These are phyloP conservation scores for Proisotoma minuta DNA, from an alignment of 2,888 invertebrate species.

Conservation along the genomic window DNA sequence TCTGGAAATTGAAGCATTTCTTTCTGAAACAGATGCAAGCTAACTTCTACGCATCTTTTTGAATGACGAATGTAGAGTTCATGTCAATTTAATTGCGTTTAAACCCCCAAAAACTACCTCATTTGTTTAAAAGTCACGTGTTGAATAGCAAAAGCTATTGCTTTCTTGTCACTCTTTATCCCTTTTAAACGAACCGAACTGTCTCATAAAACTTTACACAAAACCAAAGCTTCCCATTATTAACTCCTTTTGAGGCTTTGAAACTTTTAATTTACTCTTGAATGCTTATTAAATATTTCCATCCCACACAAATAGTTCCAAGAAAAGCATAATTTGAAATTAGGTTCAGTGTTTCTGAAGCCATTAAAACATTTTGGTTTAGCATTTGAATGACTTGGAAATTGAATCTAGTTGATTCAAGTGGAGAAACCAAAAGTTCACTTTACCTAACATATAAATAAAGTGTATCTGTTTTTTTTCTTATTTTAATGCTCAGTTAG, in stretches of 20 bases:
- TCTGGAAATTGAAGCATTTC: background rate
- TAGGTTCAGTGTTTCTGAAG: no score
- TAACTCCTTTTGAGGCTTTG: background rate
- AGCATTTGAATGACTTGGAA: no score
- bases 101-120: no score
- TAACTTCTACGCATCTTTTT: background rate
- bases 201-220: constrained; percentile 2
- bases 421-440: no score
- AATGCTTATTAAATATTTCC: background rate
- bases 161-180: no score
- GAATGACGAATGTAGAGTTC: constrained; percentile 2
- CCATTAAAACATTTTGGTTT: no score
- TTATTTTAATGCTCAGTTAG: background rate
- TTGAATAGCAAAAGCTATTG: no score
- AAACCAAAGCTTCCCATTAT: background rate
- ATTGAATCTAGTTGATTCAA: no score
- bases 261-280: background rate
- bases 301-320: background rate
- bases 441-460: no score
- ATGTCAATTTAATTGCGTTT: constrained; percentile 4
- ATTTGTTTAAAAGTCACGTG: no score
- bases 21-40: background rate
- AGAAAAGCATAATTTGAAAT: no score
- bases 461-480: background rate
- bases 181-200: background rate